Evolutionary conservation across 2,888 invertebrate genomes (phyloP).

Genomic region (Luffia ferchaultella): DNA sequence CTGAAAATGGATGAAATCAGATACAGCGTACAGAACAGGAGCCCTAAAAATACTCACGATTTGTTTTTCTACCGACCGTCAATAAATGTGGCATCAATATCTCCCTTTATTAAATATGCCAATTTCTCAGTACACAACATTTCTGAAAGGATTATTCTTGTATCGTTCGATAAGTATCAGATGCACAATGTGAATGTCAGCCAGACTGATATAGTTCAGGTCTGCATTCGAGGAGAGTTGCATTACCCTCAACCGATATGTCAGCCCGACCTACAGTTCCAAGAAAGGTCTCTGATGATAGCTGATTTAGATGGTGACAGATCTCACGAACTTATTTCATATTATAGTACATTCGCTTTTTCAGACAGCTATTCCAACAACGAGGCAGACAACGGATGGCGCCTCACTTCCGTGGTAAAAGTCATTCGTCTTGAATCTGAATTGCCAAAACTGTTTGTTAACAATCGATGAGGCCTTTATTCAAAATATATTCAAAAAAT

Average conservation of each 20-base stretch:
- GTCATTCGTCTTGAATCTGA: slow-evolving; percentile 77
- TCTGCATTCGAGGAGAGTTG: slow-evolving; percentile 64
- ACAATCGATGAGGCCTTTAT: background rate
- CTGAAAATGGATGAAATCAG: slow-evolving; percentile 46
- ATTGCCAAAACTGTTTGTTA: slow-evolving; percentile 72
- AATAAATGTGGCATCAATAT: slow-evolving; percentile 45
- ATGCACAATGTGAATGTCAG: slow-evolving; percentile 81
- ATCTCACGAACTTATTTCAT: slow-evolving; percentile 80
- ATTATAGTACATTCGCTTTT: slow-evolving; percentile 71
- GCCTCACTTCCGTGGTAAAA: slow-evolving; percentile 72
- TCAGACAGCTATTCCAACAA: slow-evolving; percentile 39
- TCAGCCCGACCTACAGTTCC: slow-evolving; percentile 78
- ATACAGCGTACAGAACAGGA: slow-evolving; percentile 52
- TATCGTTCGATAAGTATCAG: slow-evolving; percentile 79
- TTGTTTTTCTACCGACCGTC: slow-evolving; percentile 42
- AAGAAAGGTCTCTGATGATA: slow-evolving; percentile 76
- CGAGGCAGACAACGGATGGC: slow-evolving; percentile 60
- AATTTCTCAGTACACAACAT: slow-evolving; percentile 65
- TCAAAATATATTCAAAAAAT: background rate
- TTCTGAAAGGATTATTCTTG: slow-evolving; percentile 77
- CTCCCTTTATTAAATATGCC: slow-evolving; percentile 48
- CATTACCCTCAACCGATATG: slow-evolving; percentile 55
- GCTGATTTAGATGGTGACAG: slow-evolving; percentile 80
- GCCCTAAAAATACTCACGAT: slow-evolving; percentile 50
- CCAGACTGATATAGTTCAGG: slow-evolving; percentile 78